phyloP scores from a whole-genome alignment of 2,888 invertebrate species.

The Hydroisotoma schaefferi region DNA sequence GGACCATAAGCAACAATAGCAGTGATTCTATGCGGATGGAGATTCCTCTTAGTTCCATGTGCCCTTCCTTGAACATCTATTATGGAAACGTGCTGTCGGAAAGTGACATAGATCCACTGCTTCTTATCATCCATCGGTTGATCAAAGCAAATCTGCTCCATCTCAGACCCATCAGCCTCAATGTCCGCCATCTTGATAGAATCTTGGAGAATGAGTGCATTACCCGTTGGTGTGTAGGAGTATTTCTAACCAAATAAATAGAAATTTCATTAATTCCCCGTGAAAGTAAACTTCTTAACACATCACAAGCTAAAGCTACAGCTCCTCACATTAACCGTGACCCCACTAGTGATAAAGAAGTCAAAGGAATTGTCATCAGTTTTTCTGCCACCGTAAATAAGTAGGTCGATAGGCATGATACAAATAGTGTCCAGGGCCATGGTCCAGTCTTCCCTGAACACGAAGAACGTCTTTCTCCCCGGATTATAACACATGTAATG shows the following conservation, averaged over 20 bases:
- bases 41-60: conserved; percentile 45
- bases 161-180: conserved; percentile 38
- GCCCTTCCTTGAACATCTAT: conserved; percentile 44
- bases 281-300: background rate
- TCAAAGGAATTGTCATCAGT: conserved; percentile 36
- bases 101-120: conserved; percentile 47
- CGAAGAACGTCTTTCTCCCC: conserved; percentile 38
- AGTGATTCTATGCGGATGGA: conserved; percentile 41
- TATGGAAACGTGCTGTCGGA: conserved; percentile 38
- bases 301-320: conserved; percentile 14
- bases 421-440: conserved; percentile 41
- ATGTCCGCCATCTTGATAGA: conserved; percentile 44
- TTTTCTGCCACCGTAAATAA: conserved; percentile 25
- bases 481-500: conserved; percentile 44
- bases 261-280: conserved; percentile 2
- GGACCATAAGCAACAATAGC: conserved; percentile 39
- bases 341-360: conserved; percentile 41
- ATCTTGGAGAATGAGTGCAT: conserved; percentile 44
- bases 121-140: conserved; percentile 43
- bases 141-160: conserved; percentile 44
- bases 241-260: conserved; percentile 37
- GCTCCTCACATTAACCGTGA: conserved; percentile 39
- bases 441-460: conserved; percentile 44
- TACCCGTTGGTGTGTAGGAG: conserved; percentile 42
- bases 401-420: conserved; percentile 39